phyloP scores from a whole-genome alignment of 92 coral and sea anemone genomes.

The Palythoa grandis region DNA sequence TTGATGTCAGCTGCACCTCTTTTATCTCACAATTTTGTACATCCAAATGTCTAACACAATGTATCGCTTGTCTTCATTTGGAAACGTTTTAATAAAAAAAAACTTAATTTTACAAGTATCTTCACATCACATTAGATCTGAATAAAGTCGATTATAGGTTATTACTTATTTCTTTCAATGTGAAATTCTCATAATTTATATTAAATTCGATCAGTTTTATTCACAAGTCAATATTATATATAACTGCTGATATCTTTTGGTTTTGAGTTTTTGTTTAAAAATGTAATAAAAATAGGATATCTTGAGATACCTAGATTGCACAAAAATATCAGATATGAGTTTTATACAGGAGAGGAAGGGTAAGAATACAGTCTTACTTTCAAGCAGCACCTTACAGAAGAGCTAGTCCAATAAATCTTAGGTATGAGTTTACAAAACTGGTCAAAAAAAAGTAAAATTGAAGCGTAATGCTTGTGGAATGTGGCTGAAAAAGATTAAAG shows the following conservation, averaged over 20 bases:
- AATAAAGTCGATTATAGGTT: not conserved
- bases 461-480: no score
- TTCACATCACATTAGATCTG: no score
- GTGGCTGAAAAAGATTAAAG: no score
- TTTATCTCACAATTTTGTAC: no score
- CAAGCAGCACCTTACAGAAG: not conserved
- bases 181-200: slow-evolving; percentile 26
- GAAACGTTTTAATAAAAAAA: not conserved
- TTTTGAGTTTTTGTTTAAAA: not conserved
- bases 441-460: no score
- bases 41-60: not conserved
- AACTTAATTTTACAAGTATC: no score
- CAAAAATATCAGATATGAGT: slow-evolving; percentile 24
- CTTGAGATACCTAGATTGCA: slow-evolving; percentile 10
- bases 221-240: slow-evolving; percentile 1
- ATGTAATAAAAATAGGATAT: slow-evolving; percentile 22
- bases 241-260: slow-evolving; percentile 16
- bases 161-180: slow-evolving; percentile 43
- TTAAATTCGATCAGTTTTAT: not conserved
- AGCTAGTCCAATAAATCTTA: no score
- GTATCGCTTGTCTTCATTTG: not conserved
- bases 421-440: no score
- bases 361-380: not conserved
- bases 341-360: not conserved
- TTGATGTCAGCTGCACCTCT: no score